phyloP scores from a whole-genome alignment of 2,888 invertebrate species.

The Parnassius orleans region DNA sequence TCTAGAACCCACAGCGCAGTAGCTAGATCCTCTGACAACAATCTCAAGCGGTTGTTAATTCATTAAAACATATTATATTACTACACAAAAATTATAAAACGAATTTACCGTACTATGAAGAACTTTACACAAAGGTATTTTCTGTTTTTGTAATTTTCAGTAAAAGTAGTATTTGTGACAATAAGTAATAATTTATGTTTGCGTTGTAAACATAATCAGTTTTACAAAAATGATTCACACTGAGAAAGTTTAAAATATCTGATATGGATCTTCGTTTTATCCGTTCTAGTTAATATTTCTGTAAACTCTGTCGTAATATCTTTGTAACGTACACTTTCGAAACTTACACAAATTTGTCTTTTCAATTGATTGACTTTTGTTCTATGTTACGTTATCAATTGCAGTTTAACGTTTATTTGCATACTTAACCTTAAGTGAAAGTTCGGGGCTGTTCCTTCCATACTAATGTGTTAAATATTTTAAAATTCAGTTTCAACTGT shows the following conservation, averaged over 20 bases:
- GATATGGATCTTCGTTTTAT: not conserved
- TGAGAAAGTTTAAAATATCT: not conserved
- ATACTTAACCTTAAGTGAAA: constrained; percentile 79
- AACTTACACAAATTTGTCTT: constrained; percentile 21
- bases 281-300: constrained; percentile 15
- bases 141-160: too few species aligned
- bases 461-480: constrained; percentile 76
- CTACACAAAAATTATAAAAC: too few species aligned
- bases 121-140: too few species aligned
- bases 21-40: too few species aligned
- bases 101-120: too few species aligned
- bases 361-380: constrained; percentile 43
- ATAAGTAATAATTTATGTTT: too few species aligned
- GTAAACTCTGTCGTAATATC: not conserved
- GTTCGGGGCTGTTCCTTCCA: constrained; percentile 65
- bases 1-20: too few species aligned
- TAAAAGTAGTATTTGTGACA: too few species aligned
- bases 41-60: too few species aligned
- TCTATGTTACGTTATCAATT: constrained; percentile 74
- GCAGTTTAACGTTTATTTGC: constrained; percentile 68
- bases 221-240: not conserved
- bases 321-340: constrained; percentile 2
- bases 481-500: constrained; percentile 70
- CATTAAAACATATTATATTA: too few species aligned
- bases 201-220: too few species aligned